Base-by-base conservation (phyloP, 2,888 invertebrate genomes). In the Dicranocentrus wangi region DNA sequence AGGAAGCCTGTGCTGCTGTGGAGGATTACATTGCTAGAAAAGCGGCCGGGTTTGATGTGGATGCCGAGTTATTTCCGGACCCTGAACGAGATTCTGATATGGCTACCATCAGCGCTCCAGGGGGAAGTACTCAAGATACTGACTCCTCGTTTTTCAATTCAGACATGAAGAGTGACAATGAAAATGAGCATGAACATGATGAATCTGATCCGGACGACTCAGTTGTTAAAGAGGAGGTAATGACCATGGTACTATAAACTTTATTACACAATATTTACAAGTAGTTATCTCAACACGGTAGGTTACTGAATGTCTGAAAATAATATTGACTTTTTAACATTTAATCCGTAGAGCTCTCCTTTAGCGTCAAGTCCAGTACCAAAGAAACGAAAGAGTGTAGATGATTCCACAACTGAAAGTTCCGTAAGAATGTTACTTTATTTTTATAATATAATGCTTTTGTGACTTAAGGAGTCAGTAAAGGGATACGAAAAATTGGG, bases 1-100 rank as follows among this genome's bases (percentile, higher is more conserved):
- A 93, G 88, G 93, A 94, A 83, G 96, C 95, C 0, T 91, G 95
- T 82, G 91, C 90, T 75, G 93, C 94, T 87, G 95, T 96, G 83
- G 94, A 95, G 87, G 93, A 93, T 69, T 95, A 92, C 87, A 93
- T 94, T 82, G 21, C 61, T 3, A 75, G 81, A 8, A 84, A 83
- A 51, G 83, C 77, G 10, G 82, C 76, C 1, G 86, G 85, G 2
- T 82, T 84, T 53, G 63, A 75, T 28, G 83, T 82, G 2, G 85
- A 85, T 42, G 79, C 79, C 1, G 79, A 81, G 27, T 7, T 72
- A 1, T 75, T 82, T 55, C 63, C 63, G 8, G 68, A 32, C 28
- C 32, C 43, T 1, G 23, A 10, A 63, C 1, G 10, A 2, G 39
- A 39, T 7, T 47, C 47, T 2, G 27, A 68, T 8, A 47, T 1